phyloP scores from a whole-genome alignment of 2,113 vertebrate genomes.

The Crotalus horridus region DNA sequence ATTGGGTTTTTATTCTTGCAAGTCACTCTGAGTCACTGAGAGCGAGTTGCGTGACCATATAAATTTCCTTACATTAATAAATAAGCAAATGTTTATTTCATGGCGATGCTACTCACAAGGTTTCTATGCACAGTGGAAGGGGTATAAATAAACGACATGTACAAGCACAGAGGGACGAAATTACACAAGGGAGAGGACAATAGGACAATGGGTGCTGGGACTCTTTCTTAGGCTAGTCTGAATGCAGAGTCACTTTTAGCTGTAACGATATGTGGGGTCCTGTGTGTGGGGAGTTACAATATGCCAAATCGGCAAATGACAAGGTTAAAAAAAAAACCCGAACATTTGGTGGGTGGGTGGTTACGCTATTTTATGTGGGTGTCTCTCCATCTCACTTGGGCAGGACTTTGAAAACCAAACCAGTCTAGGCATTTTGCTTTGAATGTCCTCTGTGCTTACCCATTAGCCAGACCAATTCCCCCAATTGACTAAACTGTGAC shows the following conservation, averaged over 20 bases:
- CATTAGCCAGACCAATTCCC: background rate
- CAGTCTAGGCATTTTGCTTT: background rate
- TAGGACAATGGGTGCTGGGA: background rate
- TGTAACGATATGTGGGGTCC: background rate
- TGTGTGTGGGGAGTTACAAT: background rate
- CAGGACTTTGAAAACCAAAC: background rate
- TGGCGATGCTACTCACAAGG: background rate
- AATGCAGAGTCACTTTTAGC: background rate
- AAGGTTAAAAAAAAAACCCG: background rate
- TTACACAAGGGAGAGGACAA: background rate
- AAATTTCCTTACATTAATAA: background rate
- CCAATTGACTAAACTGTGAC: background rate
- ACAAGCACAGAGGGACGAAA: background rate
- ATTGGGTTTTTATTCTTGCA: background rate
- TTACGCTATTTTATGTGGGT: background rate
- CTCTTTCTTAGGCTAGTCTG: background rate
- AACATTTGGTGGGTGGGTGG: constrained; percentile 20
- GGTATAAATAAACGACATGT: background rate
- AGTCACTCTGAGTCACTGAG: background rate
- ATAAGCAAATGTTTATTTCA: background rate
- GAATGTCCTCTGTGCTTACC: background rate
- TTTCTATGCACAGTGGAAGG: background rate
- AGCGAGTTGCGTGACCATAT: background rate
- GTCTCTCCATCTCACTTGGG: background rate
- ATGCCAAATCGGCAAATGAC: background rate